Percentiles rank a stretch among this genome's conserved stretches.
phyloP scores from a whole-genome alignment of 1,140 invertebrate species.

The Dendrolimus punctatus region DNA sequence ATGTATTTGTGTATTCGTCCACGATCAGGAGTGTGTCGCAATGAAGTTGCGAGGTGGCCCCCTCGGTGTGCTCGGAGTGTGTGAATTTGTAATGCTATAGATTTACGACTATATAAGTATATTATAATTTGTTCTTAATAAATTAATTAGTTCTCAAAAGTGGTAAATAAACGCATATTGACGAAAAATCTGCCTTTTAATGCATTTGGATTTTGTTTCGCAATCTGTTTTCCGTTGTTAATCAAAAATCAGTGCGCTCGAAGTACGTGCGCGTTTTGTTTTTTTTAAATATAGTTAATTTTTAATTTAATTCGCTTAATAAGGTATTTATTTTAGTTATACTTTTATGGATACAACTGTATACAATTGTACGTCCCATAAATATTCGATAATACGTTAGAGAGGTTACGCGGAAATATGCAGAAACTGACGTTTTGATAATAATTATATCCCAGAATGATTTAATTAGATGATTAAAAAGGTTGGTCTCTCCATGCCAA shows the following conservation, averaged over 20 bases:
- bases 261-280: conserved; percentile 57
- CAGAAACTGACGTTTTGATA: no score
- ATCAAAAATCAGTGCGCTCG: conserved; percentile 14
- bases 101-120: conserved; percentile 11
- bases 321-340: conserved; percentile 72
- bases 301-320: conserved; percentile 61
- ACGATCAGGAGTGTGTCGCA: conserved; percentile 14
- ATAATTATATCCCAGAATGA: no score
- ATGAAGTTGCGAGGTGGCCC: not conserved
- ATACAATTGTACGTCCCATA: conserved; percentile 53
- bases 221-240: conserved; percentile 28
- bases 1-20: conserved; percentile 38
- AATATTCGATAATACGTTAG: conserved; percentile 16
- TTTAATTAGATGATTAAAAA: no score
- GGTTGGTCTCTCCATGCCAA: no score
- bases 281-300: conserved; percentile 45
- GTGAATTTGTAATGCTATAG: conserved; percentile 33
- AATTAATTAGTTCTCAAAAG: conserved; percentile 31
- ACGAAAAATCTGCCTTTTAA: conserved; percentile 59
- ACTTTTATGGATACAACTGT: conserved; percentile 68
- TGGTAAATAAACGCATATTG: conserved; percentile 39
- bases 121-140: conserved; percentile 12
- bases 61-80: conserved; percentile 28
- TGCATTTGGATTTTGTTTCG: conserved; percentile 51
- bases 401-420: conserved; percentile 2